Conservation (phyloP, 2,888 invertebrate species). For the Tineola bisselliella region DNA sequence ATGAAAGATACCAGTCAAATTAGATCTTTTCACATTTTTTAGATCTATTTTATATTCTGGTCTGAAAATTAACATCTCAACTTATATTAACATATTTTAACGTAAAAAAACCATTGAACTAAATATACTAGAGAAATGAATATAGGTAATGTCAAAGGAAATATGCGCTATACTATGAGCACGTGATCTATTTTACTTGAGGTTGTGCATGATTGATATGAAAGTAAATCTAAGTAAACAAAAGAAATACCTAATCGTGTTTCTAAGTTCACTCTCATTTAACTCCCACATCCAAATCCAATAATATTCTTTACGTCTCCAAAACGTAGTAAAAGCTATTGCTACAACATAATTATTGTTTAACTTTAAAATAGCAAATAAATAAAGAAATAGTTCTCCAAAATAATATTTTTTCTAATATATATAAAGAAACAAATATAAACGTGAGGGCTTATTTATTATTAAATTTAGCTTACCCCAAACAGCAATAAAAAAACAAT, state of each 20-base stretch:
- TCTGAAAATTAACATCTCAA: conserved; percentile 12
- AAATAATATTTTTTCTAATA: too few relatives aligned
- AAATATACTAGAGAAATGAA: too few relatives aligned
- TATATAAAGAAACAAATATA: too few relatives aligned
- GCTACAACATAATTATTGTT: conserved; percentile 14
- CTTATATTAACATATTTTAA: too few relatives aligned
- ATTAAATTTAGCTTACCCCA: conserved; percentile 39
- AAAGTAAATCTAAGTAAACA: background rate
- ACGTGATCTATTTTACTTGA: too few relatives aligned
- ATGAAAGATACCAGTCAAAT: conserved; percentile 13
- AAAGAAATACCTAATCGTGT: background rate
- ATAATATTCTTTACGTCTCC: conserved; percentile 21
- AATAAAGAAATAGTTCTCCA: too few relatives aligned
- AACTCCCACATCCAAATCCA: conserved; percentile 24
- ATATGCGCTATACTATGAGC: too few relatives aligned
- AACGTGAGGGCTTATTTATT: too few relatives aligned
- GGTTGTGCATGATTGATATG: too few relatives aligned
- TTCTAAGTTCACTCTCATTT: conserved; percentile 16
- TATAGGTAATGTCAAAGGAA: too few relatives aligned
- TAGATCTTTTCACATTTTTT: conserved; percentile 6
- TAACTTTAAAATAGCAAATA: too few relatives aligned
- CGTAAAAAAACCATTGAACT: too few relatives aligned
- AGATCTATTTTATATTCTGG: conserved; percentile 12
- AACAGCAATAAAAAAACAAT: conserved; percentile 31
- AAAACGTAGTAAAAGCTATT: conserved; percentile 19